Evolutionary conservation across 2,113 vertebrate species (phyloP).

Genomic region (Petroica traversi): DNA sequence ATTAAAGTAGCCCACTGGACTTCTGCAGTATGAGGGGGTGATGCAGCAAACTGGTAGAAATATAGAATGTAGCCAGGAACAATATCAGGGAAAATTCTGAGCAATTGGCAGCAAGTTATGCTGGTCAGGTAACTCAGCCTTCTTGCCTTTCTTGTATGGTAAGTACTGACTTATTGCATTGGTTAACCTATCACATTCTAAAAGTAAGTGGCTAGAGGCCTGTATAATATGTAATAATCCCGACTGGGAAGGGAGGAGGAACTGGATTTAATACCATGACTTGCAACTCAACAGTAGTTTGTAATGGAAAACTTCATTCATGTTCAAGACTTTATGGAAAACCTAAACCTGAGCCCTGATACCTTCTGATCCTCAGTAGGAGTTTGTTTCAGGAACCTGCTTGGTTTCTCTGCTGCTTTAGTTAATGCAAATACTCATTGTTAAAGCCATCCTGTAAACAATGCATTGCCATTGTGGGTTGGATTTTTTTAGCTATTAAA

Average conservation of each 20-base stretch:
- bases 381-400: not conserved
- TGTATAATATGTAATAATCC: not conserved
- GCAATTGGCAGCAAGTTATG: not conserved
- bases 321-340: not conserved
- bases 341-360: not conserved
- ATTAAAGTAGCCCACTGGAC: not conserved
- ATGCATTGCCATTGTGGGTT: not conserved
- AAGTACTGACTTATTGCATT: not conserved
- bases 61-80: not conserved
- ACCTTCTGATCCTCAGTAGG: not conserved
- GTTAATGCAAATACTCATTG: not conserved
- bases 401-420: not conserved
- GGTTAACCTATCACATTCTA: not conserved
- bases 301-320: not conserved
- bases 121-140: not conserved
- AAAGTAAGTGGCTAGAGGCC: not conserved
- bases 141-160: not conserved
- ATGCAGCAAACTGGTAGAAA: not conserved
- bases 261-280: not conserved
- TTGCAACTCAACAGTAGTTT: not conserved
- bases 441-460: not conserved
- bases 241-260: not conserved
- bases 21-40: fast-evolving
- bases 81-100: not conserved
- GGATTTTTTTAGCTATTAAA: not conserved